These are phyloP conservation scores for Charina bottae DNA, from an alignment of 2,113 vertebrate species.

Conservation along the genomic window DNA sequence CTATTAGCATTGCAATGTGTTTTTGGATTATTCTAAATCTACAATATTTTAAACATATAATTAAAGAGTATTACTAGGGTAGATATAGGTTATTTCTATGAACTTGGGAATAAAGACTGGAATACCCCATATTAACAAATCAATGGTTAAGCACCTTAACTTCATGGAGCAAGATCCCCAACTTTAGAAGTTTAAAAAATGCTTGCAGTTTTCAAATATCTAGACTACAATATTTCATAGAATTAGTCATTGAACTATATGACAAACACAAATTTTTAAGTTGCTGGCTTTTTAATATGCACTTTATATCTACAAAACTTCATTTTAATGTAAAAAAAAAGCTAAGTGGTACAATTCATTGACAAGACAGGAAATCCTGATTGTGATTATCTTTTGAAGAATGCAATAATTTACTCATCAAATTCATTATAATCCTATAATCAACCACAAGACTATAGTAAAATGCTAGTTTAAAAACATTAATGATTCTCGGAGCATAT, in stretches of 20 bases:
- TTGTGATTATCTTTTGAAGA: not conserved
- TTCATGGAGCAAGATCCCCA: not conserved
- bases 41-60: not conserved
- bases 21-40: not conserved
- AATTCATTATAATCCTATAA: slow-evolving; percentile 28
- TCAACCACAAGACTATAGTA: slow-evolving; percentile 25
- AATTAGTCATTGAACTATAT: not conserved
- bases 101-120: not conserved
- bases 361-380: not conserved
- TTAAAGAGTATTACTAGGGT: not conserved
- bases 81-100: not conserved
- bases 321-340: not conserved
- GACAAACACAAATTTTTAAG: not conserved
- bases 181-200: not conserved
- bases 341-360: not conserved
- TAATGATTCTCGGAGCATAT: slow-evolving; percentile 48
- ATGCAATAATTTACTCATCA: slow-evolving; percentile 1
- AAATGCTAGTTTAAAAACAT: slow-evolving; percentile 29
- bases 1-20: not conserved
- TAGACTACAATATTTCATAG: not conserved
- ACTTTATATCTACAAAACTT: not conserved
- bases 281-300: not conserved
- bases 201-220: not conserved
- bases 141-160: not conserved
- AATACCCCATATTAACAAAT: not conserved